Evolutionary conservation across 2,888 invertebrate genomes (phyloP).

Genomic region (Rhingia campestris): DNA sequence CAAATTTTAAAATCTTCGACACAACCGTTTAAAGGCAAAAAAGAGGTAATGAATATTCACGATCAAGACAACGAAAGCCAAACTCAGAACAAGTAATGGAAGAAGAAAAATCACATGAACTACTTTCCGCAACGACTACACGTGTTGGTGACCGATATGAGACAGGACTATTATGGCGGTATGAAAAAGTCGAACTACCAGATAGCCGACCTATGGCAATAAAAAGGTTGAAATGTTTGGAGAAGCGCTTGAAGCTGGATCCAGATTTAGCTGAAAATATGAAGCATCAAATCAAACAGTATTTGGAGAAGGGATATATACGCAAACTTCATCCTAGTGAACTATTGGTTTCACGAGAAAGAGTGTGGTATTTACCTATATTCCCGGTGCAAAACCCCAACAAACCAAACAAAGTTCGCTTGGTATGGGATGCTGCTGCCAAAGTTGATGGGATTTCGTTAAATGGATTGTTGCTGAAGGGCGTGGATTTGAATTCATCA

Average conservation of each 20-base stretch:
- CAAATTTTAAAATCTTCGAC: too few species aligned
- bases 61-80: too few species aligned
- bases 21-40: too few species aligned
- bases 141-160: constrained; percentile 41
- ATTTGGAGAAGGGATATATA: constrained; percentile 54
- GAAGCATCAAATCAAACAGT: constrained; percentile 34
- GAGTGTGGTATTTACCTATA: constrained; percentile 76
- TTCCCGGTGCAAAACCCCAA: constrained; percentile 75
- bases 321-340: constrained; percentile 53
- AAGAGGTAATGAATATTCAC: too few species aligned
- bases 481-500: constrained; percentile 75
- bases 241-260: constrained; percentile 58
- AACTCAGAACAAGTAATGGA: not conserved
- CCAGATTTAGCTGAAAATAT: constrained; percentile 7
- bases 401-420: constrained; percentile 74
- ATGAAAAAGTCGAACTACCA: constrained; percentile 65
- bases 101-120: not conserved
- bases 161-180: constrained; percentile 74
- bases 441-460: constrained; percentile 75
- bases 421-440: constrained; percentile 78
- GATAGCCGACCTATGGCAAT: constrained; percentile 71
- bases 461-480: constrained; percentile 77
- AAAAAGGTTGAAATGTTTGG: constrained; percentile 60
- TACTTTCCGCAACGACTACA: not conserved
- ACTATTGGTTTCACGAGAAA: constrained; percentile 11